Conservation (phyloP, 2,888 invertebrate genomes). For the Ochropleura leucogaster region DNA sequence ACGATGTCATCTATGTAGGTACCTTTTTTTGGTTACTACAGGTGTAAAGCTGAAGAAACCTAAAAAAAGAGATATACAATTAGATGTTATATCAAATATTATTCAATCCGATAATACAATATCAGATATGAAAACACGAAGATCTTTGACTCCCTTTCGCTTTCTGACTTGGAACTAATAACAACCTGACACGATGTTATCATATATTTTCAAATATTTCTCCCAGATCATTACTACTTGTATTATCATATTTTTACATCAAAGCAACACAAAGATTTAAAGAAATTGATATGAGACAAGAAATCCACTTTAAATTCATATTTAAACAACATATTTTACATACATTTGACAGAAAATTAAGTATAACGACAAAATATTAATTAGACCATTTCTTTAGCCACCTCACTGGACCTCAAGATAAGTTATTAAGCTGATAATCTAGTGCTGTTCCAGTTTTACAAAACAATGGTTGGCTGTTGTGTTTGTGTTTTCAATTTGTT, state of each 20-base stretch:
- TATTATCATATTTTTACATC: constrained; percentile 35
- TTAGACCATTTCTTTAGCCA: constrained; percentile 54
- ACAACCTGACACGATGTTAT: not conserved
- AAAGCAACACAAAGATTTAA: constrained; percentile 24
- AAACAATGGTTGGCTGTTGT: not conserved
- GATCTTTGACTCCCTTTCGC: not conserved
- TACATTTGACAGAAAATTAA: constrained; percentile 50
- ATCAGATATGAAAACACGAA: not conserved
- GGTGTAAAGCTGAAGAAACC: too few relatives aligned
- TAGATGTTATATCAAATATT: not conserved
- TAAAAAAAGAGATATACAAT: too few relatives aligned
- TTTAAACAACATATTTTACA: constrained; percentile 45
- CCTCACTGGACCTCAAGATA: constrained; percentile 18
- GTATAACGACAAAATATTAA: constrained; percentile 48
- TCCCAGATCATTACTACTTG: constrained; percentile 1
- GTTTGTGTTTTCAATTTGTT: not conserved
- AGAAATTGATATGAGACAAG: constrained; percentile 31
- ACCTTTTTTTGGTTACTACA: too few relatives aligned
- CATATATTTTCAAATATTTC: constrained; percentile 13
- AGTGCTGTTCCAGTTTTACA: not conserved
- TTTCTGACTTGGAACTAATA: not conserved
- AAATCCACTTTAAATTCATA: constrained; percentile 39
- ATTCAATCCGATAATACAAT: not conserved
- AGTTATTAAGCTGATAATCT: constrained; percentile 31
- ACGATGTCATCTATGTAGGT: not conserved